Evolutionary conservation across 2,888 invertebrate genomes (phyloP).

Genomic region (Isoperla grammatica): DNA sequence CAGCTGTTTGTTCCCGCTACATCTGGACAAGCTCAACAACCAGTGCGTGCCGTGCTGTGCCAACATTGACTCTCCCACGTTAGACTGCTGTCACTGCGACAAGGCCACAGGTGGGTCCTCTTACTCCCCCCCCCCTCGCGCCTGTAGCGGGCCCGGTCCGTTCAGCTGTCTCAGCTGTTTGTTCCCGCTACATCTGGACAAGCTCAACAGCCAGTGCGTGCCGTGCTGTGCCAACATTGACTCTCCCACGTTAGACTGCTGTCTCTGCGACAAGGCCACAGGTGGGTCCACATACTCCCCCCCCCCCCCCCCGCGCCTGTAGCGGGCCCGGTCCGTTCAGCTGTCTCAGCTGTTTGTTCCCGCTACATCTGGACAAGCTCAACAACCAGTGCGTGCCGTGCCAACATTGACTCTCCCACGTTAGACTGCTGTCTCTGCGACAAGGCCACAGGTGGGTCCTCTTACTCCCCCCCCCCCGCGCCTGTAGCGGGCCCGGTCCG

Average conservation of each 20-base stretch:
- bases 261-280: slow-evolving; percentile 63
- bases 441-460: slow-evolving; percentile 57
- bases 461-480: too few species aligned
- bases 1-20: slow-evolving; percentile 58
- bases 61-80: slow-evolving; percentile 45
- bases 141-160: slow-evolving; percentile 63
- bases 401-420: slow-evolving; percentile 46
- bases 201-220: slow-evolving; percentile 69
- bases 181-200: slow-evolving; percentile 59
- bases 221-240: slow-evolving; percentile 59
- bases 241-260: slow-evolving; percentile 54
- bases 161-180: slow-evolving; percentile 63
- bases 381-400: slow-evolving; percentile 74
- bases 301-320: slow-evolving; percentile 60
- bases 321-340: slow-evolving; percentile 63
- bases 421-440: slow-evolving; percentile 66
- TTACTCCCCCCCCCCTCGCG: too few species aligned
- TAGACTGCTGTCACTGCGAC: slow-evolving; percentile 66
- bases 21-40: slow-evolving; percentile 64
- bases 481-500: slow-evolving; percentile 63
- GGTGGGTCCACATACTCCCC: too few species aligned
- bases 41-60: slow-evolving; percentile 71
- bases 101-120: slow-evolving; percentile 58
- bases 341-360: slow-evolving; percentile 60
- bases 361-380: slow-evolving; percentile 60